Evolutionary conservation across 1,140 invertebrate species (phyloP).

Genomic region (Pissodes strobi): DNA sequence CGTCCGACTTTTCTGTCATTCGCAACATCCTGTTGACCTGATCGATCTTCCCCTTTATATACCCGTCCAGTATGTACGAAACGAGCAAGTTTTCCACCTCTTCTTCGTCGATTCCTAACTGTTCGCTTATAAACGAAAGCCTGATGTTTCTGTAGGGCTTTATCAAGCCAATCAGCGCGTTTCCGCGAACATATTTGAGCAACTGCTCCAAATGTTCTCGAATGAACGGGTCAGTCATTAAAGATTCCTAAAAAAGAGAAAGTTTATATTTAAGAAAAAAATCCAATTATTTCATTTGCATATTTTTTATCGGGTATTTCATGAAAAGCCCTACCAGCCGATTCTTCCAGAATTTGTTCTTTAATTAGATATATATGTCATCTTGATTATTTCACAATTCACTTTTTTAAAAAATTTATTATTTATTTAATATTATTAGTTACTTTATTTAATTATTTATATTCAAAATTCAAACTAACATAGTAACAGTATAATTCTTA

Average conservation of each 20-base stretch:
- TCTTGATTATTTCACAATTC: too few relatives aligned
- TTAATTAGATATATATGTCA: too few relatives aligned
- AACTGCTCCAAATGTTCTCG: conserved; percentile 98
- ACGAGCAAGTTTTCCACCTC: conserved; percentile 96
- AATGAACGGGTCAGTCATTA: conserved; percentile 99
- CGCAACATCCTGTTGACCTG: conserved; percentile 93
- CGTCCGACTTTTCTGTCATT: conserved; percentile 75
- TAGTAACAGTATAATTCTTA: too few relatives aligned
- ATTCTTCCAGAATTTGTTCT: too few relatives aligned
- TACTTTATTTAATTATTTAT: too few relatives aligned
- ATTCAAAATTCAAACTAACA: too few relatives aligned
- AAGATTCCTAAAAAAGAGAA: conserved; percentile 70
- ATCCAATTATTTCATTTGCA: too few relatives aligned
- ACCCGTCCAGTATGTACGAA: conserved; percentile 66
- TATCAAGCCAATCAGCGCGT: conserved; percentile 94
- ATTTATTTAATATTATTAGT: too few relatives aligned
- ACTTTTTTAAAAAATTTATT: too few relatives aligned
- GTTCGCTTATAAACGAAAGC: conserved; percentile 95
- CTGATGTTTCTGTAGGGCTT: conserved; percentile 97
- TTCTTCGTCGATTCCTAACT: conserved; percentile 90
- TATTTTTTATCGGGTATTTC: too few relatives aligned
- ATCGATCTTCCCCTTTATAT: conserved; percentile 91
- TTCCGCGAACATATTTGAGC: conserved; percentile 92
- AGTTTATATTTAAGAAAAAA: too few relatives aligned
- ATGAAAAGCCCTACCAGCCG: too few relatives aligned